Evolutionary conservation across 1,140 invertebrate genomes (phyloP), one percentile per base, ranked within the genome.

Genomic region (Leptinotarsa lineolata): DNA sequence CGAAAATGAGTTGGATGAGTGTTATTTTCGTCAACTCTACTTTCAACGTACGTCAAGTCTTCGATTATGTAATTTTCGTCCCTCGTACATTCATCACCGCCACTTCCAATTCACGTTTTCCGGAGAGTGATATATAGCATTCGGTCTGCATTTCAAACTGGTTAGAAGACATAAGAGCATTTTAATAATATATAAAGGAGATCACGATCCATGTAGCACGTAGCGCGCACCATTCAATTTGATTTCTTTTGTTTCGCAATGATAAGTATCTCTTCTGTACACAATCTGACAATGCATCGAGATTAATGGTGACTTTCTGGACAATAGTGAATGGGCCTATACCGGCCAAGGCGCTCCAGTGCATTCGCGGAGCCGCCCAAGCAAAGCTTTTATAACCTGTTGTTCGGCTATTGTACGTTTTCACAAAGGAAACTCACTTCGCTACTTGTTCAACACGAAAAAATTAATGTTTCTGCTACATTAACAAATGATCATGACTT

Each of bases 231-330:
- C 70, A 74, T 74, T 70, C 72, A 74, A 74, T 74, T 74, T 74
- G 72, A 74, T 69, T 74, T 74, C 72, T 74, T 74, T 74, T 74
- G 72, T 74, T 69, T 69, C 46, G 59, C 67, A 70, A 68, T 70
- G 72, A 74, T 74, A 74, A 74, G 72, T 74, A 74, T 74, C 72
- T 74, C 66, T 60, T 69, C 72, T 68, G 48, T 67, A 64, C 63
- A 67, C 58, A 63, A 45, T 45, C 72, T 74, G 68, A 74, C 72
- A 74, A 74, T 74, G 59, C 68, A 65, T 65, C 60, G 30, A 74
- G 72, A 74, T 74, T 74, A 74, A 74, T 74, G 72, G 72, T 58
- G 58, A 70, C 58, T 61, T 58, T 16, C 66, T 63, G 67, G 72
- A 74, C 72, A 74, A 74, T 74, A 68, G 72, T 68, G 72, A 68